A percentile compares a stretch with the other conserved stretches of the same genome.
These are phyloP conservation scores for Apodemia mormo DNA, from an alignment of 2,888 invertebrate species.

Conservation along the genomic window DNA sequence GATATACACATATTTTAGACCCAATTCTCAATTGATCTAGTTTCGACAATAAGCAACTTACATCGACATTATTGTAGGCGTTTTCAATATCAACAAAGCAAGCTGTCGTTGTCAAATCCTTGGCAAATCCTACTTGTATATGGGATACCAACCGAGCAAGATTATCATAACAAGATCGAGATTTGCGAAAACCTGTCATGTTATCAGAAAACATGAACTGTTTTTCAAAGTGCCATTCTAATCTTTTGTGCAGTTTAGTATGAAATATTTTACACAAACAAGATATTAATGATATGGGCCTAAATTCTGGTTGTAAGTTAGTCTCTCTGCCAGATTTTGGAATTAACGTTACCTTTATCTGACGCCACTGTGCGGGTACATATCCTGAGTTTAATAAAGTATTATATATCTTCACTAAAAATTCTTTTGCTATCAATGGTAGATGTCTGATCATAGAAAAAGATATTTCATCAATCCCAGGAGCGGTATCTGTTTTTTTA, in stretches of 20 bases:
- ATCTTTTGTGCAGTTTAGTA: no score
- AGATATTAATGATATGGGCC: no score
- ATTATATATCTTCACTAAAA: constrained; percentile 30
- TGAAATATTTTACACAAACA: no score
- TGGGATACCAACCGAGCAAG: constrained; percentile 23
- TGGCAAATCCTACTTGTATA: constrained; percentile 35
- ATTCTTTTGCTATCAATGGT: constrained; percentile 25
- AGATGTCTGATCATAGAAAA: constrained; percentile 32
- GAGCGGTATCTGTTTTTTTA: neutral
- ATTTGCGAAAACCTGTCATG: constrained; percentile 29
- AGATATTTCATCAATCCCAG: constrained; percentile 28
- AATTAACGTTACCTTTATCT: constrained; percentile 24
- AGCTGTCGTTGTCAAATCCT: no score
- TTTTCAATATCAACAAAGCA: no score
- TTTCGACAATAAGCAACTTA: constrained; percentile 26
- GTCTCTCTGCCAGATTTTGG: constrained; percentile 24
- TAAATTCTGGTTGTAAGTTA: neutral
- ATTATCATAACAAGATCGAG: constrained; percentile 32
- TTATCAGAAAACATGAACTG: constrained; percentile 23
- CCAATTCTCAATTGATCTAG: constrained; percentile 37
- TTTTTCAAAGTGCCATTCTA: no score
- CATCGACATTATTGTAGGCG: no score
- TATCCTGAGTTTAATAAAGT: constrained; percentile 15
- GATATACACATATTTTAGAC: constrained; percentile 34
- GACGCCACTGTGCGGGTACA: constrained; percentile 27